Evolutionary conservation across 1,140 invertebrate species (phyloP), one percentile per base, ranked within the genome.

Genomic region (Hypsibius dujardini): DNA sequence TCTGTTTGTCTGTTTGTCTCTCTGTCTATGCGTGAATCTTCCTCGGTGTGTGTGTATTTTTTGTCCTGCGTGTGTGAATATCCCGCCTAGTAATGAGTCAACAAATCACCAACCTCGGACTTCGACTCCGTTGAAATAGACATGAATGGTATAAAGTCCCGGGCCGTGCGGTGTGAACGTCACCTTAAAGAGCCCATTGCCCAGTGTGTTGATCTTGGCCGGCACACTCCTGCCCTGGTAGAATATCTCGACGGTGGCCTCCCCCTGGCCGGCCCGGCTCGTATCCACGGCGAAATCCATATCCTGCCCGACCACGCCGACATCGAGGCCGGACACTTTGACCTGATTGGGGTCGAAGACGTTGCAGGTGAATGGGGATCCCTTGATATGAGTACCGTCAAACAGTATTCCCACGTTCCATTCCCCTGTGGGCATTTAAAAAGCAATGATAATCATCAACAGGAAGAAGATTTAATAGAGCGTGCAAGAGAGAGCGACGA

Each of bases 321-420:
- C 87, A 76, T 94, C 90, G 1, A 86, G 80, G 2, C 86, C 85
- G 45, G 83, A 78, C 1, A 88, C 86, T 72, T 88, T 86, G 15
- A 95, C 87, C 15, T 90, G 88, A 73, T 90, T 87, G 0, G 94
- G 89, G 80, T 98, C 94, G 76, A 94, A 98, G 0, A 97, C 94
- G 77, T 95, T 90, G 77, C 95, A 97, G 1, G 89, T 90, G 80
- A 96, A 98, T 1, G 95, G 95, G 70, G 92, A 92, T 67, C 93
- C 94, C 78, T 90, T 88, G 75, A 98, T 96, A 78, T 96, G 90
- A 77, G 92, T 88, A 50, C 90, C 90, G 76, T 95, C 91, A 79
- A 96, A 96, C 42, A 89, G 87, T 72, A 97, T 93, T 73, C 89
- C 88, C 70, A 98, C 94, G 74, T 89, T 88, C 93, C 94, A 98